Percentiles rank a stretch among this genome's conserved stretches.
Conservation (phyloP, 35 echinoderm and acorn worm species). For the Heliocidaris tuberculata region DNA sequence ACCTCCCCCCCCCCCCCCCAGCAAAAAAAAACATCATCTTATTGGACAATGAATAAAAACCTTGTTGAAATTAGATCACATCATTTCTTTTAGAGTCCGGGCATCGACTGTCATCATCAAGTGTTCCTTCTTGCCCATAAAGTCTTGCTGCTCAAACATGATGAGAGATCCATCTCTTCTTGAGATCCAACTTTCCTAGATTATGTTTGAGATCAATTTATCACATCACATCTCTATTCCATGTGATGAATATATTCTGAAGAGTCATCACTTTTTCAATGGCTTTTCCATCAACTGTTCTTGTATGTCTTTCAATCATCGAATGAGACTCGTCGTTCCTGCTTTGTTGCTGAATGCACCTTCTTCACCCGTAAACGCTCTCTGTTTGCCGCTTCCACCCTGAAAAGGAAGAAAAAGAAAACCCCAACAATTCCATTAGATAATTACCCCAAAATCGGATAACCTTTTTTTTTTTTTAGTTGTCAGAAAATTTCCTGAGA, state of each 20-base stretch:
- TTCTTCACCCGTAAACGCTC: slow-evolving; percentile 81
- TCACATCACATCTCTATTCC: too few relatives aligned
- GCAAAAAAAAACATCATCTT: too few relatives aligned
- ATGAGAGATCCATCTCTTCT: background rate
- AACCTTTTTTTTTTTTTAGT: slow-evolving; percentile 6
- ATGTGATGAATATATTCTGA: background rate
- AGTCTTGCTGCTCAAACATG: background rate
- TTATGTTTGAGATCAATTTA: too few relatives aligned
- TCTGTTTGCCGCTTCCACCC: slow-evolving; percentile 74
- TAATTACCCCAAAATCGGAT: too few relatives aligned
- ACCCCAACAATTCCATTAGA: background rate
- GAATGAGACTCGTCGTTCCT: slow-evolving; percentile 48
- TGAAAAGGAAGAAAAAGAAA: slow-evolving; percentile 43
- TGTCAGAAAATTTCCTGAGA: too few relatives aligned
- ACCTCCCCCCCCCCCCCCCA: background rate
- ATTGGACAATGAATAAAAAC: too few relatives aligned
- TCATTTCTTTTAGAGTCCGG: background rate
- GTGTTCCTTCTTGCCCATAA: background rate
- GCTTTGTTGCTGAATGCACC: slow-evolving; percentile 73
- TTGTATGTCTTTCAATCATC: slow-evolving; percentile 3
- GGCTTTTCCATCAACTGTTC: background rate
- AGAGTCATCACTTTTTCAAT: background rate
- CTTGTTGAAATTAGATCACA: background rate
- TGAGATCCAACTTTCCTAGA: too few relatives aligned
- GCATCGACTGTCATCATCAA: background rate